A percentile compares a stretch with the other conserved stretches of the same genome.
These are phyloP conservation scores for Edolisoma coerulescens DNA, from an alignment of 2,113 vertebrate genomes.

Conservation along the genomic window DNA sequence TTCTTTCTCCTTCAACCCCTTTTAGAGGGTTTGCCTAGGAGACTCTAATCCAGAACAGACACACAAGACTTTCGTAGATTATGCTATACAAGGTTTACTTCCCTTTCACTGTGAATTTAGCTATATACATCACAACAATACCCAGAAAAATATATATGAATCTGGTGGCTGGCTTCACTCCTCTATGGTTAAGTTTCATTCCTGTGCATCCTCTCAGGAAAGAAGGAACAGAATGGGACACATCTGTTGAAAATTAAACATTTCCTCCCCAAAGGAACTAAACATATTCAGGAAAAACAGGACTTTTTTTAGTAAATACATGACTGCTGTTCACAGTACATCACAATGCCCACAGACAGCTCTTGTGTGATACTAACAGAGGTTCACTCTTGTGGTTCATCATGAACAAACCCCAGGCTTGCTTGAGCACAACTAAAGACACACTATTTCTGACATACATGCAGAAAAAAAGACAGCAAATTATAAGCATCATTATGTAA, in stretches of 20 bases:
- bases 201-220: constrained; percentile 5
- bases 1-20: background rate
- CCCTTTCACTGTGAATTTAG: background rate
- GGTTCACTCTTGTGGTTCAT: background rate
- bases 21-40: background rate
- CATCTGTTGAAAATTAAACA: constrained; percentile 33
- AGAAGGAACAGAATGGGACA: constrained; percentile 1
- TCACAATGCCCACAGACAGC: constrained; percentile 6
- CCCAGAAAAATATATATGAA: background rate
- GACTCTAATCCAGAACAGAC: background rate
- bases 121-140: background rate
- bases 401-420: constrained; percentile 5
- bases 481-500: background rate
- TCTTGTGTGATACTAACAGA: background rate
- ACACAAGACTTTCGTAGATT: background rate
- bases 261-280: constrained; percentile 10
- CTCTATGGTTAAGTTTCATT: background rate
- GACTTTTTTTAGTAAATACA: background rate
- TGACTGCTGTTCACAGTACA: background rate
- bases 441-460: background rate
- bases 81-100: background rate
- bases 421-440: background rate
- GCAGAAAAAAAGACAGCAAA: background rate
- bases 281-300: background rate
- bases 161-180: constrained; percentile 8